Base-by-base conservation (phyloP, 2,888 invertebrate species). In the Drosophila fungiperda region DNA sequence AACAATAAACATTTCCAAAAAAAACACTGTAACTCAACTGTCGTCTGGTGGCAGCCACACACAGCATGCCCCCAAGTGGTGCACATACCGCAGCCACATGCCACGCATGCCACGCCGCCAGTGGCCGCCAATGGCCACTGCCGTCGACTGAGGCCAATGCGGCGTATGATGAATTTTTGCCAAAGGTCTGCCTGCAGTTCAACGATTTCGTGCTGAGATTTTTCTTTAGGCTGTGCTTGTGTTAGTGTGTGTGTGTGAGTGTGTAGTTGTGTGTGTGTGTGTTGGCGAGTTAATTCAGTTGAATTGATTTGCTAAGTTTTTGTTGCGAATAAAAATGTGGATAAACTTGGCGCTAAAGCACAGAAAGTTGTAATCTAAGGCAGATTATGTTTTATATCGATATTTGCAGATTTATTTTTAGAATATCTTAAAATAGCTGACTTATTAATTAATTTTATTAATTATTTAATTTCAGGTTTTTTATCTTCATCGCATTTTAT, bases 111-210 rank as follows among this genome's bases (percentile, higher is more conserved):
- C 77, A 59, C 68, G 68, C 76, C 75, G 49, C 60, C 87, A 77
- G 68, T 53, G 33, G 23, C 49, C 33, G 58, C 65, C 67, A 50
- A 20, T 60, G 69, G 60, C 36, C 64, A 67, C 45, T 32, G 63
- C 61, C 57, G 72, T 58, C 63, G 63, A 68, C 82, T 61, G 78
- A 63, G 88, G 73, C 83, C 83, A 88, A 79, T 86, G 88, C 88
- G 88, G 88, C 85, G 81, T 83, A 86, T 86, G 89, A 85, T 83
- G 81, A 83, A 88, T 83, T 84, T 83, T 71, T 74, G 67, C 70
- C 58, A 71, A 68, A 77, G 60, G 59, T 76, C 71, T 50, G 40
- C 71, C 50, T 52, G 40, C 48, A 57, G 52, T 57, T 55, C 42
- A 62, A 67, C 65, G 58, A 33, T 26, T 71, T 63, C 33, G 54